phyloP scores from a whole-genome alignment of 2,888 invertebrate species.

The Pammene aurita region DNA sequence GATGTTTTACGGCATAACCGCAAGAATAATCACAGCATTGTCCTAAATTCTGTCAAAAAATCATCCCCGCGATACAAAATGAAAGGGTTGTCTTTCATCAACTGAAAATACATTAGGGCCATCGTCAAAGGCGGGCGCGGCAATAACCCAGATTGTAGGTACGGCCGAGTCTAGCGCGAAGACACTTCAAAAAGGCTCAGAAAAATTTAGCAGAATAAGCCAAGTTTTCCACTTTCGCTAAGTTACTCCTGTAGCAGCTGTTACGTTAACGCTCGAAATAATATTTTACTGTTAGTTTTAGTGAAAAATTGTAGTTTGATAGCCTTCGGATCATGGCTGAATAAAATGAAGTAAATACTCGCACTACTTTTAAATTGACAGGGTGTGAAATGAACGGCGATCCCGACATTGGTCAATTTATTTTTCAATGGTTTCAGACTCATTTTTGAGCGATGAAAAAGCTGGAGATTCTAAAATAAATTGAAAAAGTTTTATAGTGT shows the following conservation, averaged over 20 bases:
- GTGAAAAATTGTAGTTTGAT: background rate
- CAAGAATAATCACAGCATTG: background rate
- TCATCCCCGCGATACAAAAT: background rate
- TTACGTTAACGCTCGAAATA: constrained; percentile 2
- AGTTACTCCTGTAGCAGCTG: constrained; percentile 6
- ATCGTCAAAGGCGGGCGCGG: constrained; percentile 21
- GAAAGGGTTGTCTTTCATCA: constrained; percentile 14
- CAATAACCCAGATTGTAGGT: constrained; percentile 28
- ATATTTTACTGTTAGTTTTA: constrained; percentile 1
- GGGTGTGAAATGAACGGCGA: too few species aligned
- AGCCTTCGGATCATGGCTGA: background rate
- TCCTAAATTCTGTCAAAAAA: background rate
- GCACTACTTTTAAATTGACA: background rate
- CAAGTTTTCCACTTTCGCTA: constrained; percentile 21
- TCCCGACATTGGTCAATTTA: too few species aligned
- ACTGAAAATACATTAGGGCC: constrained; percentile 24
- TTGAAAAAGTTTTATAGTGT: too few species aligned
- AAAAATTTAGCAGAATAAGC: constrained; percentile 25
- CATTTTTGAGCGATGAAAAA: too few species aligned
- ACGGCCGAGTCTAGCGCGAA: constrained; percentile 17
- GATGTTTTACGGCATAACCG: too few species aligned
- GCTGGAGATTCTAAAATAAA: too few species aligned
- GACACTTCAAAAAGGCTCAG: constrained; percentile 26
- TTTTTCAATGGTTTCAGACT: too few species aligned
- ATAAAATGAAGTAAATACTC: background rate